Percentiles rank a stretch among this genome's conserved stretches.
Evolutionary conservation across 2,113 vertebrate species (phyloP).

Genomic region (Catharus minimus): DNA sequence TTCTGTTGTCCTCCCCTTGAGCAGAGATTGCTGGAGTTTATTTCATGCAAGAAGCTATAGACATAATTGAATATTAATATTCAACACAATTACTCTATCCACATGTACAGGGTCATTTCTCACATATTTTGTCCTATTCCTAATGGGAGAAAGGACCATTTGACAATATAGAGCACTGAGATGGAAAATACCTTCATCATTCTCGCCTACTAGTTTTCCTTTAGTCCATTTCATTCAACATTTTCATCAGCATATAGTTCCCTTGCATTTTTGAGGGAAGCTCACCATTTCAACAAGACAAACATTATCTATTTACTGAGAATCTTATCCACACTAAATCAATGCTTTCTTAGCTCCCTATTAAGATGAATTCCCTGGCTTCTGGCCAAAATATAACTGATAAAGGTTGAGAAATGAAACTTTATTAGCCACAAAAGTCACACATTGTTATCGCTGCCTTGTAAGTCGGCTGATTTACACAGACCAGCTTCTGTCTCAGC

Average conservation of each 20-base stretch:
- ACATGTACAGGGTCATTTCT: accelerated
- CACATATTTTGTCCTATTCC: background rate
- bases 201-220: background rate
- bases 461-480: background rate
- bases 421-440: background rate
- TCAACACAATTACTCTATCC: background rate
- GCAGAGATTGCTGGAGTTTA: background rate
- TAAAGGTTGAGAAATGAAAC: background rate
- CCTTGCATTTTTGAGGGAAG: background rate
- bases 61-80: background rate
- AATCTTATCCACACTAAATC: background rate
- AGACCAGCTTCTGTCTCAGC: background rate
- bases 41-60: background rate
- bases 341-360: background rate
- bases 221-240: background rate
- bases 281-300: background rate
- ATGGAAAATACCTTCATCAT: background rate
- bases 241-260: background rate
- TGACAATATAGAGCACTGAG: background rate
- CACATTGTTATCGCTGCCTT: background rate
- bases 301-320: accelerated
- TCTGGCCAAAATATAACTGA: background rate
- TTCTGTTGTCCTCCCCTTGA: background rate
- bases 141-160: background rate
- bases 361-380: background rate